Evolutionary conservation across 64 coral and sea anemone genomes (phyloP), one percentile per base, ranked within the genome.

Genomic region (Trachythela sp.): DNA sequence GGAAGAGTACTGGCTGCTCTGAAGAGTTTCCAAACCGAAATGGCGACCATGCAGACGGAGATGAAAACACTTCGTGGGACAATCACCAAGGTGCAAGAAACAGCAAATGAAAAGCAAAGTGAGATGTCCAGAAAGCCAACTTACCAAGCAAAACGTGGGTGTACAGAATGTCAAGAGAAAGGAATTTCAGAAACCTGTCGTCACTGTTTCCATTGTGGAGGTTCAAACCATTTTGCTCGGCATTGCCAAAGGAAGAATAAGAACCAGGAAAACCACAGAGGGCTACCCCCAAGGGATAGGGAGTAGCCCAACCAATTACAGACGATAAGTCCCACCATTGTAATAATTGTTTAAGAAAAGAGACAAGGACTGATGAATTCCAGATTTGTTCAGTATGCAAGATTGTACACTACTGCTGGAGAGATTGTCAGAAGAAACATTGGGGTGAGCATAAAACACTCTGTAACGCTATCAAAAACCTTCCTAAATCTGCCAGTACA

Each of bases 401-500:
- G 36, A 3, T 77, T 35, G 71, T 35, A 26, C 29, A 38, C 30
- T 77, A 77, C 32, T 77, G 71, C 36, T 77, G 4, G 26, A 77
- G 36, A 77, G 13, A 77, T 35, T 77, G 71, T 27, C 71, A 77
- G 31, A 32, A 77, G 36, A 38, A 77, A 77, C 71, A 77, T 17
- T 77, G 71, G 71, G 71, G 30, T 59, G 54, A 77, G 36, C 71
- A 77, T 38, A 77, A 77, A 38, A 77, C 71, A 77, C 71, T 77
- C 30, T 77, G 71, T 27, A 77, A 35, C 7, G 36, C 71, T 15
- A 77, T 77, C 29, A 77, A 77, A 38, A 77, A 77, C 36, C 36
- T 77, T 35, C 71, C 71, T 38, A 77, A 77, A 38, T n/a, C 71
- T 3, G 36, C 29, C 36, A 38, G 29, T 38, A 35, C 36, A 4